Conservation (phyloP, 2,797 vertebrate genomes). For the Oryzias sinensis region DNA sequence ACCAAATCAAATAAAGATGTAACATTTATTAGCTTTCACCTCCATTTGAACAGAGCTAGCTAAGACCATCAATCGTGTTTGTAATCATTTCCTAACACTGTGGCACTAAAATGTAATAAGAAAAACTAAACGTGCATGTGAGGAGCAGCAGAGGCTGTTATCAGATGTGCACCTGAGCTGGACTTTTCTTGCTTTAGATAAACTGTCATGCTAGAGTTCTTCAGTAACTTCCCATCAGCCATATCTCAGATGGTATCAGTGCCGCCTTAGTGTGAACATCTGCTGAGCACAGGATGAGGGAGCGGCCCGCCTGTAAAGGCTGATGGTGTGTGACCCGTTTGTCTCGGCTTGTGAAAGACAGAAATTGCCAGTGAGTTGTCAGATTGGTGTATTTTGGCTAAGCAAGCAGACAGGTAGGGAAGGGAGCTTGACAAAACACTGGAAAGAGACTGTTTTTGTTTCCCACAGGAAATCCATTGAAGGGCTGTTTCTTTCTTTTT, state of each 20-base stretch:
- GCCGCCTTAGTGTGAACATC: slow-evolving; percentile 43
- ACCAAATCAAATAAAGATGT: too few relatives aligned
- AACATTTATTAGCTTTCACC: too few relatives aligned
- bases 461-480: slow-evolving; percentile 4
- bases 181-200: slow-evolving; percentile 20
- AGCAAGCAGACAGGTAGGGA: slow-evolving; percentile 9
- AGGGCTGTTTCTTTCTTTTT: neutral
- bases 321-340: slow-evolving; percentile 35
- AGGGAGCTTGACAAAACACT: slow-evolving; percentile 10
- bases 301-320: slow-evolving; percentile 25
- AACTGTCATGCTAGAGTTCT: slow-evolving; percentile 33
- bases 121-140: too few relatives aligned
- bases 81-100: too few relatives aligned
- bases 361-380: slow-evolving; percentile 26
- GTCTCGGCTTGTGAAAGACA: slow-evolving; percentile 24
- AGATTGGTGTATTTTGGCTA: slow-evolving; percentile 14
- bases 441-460: neutral
- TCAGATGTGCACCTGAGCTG: slow-evolving; percentile 12
- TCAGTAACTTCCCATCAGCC: slow-evolving; percentile 44
- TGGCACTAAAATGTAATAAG: too few relatives aligned
- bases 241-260: slow-evolving; percentile 51
- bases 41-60: too few relatives aligned
- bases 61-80: too few relatives aligned
- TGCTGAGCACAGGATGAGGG: slow-evolving; percentile 53
- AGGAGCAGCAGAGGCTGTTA: neutral